Evolutionary conservation across 30 jellyfish, hydroid and myxozoan genomes (phyloP), one percentile per base, ranked within the genome.

Genomic region (Pseudorhiza aurosa): DNA sequence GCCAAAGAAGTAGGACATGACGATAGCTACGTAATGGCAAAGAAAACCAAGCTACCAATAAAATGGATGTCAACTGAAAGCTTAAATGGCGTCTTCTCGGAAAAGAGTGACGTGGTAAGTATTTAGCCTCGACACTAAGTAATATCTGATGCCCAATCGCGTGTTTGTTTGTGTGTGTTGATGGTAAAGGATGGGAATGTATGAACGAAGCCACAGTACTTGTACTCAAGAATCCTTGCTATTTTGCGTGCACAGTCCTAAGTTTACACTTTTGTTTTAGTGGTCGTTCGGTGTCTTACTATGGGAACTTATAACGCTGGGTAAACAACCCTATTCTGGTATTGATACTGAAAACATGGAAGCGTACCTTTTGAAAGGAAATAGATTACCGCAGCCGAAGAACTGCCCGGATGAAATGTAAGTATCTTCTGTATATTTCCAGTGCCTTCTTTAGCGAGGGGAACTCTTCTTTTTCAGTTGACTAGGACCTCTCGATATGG

Each of bases 271-370:
- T 39, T 19, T 53, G n/a, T 53, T 53, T 9, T 68, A 91, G 98
- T 91, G 98, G 98, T 83, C 98, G 26, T 91, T 65, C 62, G 98
- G 98, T 33, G 91, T 91, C 29, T 79, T 75, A 31, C 65, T 76
- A 45, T 91, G 98, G 98, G 98, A 91, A 45, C 58, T 91, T 27
- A 91, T 91, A 81, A 58, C 96, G 6, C 91, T 91, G 10, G 98
- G 98, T 8, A 91, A 91, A 62, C 98, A 91, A 57, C 98, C 98
- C 0, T 91, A 91, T 45, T 91, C 98, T 12, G 95, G 94, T 8
- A 49, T 91, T 1, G 82, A 77, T 44, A 57, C 81, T 45, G 46
- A 67, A 6, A 87, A 85, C 11, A 63, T 91, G 91, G 96, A 91
- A 74, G 72, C 55, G 27, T 77, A 83, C 77, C 57, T 91, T 9